Evolutionary conservation across 2,113 vertebrate species (phyloP).

Genomic region (Atractosteus spatula): DNA sequence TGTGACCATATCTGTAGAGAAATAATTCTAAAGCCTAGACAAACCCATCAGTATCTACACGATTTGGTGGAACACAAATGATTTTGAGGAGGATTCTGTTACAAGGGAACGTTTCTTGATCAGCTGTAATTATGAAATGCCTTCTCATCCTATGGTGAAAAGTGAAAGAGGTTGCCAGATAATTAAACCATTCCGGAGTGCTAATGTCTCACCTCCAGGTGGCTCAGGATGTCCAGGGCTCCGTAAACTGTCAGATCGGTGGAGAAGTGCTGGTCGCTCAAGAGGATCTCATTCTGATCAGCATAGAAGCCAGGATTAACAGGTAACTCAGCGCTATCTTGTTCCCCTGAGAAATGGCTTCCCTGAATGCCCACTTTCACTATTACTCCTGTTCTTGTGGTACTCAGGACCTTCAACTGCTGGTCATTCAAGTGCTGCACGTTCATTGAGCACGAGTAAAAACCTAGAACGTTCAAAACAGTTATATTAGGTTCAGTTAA

Average conservation of each 20-base stretch:
- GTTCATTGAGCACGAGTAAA: constrained; percentile 77
- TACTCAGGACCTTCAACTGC: constrained; percentile 73
- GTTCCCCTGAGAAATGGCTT: constrained; percentile 50
- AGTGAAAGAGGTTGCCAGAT: too few relatives aligned
- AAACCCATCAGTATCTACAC: too few relatives aligned
- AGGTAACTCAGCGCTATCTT: constrained; percentile 62
- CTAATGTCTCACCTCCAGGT: constrained; percentile 69
- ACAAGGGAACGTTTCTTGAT: too few relatives aligned
- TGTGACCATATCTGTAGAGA: too few relatives aligned
- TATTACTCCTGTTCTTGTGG: constrained; percentile 62
- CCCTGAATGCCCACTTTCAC: constrained; percentile 67
- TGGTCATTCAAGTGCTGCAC: constrained; percentile 72
- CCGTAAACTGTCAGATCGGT: constrained; percentile 81
- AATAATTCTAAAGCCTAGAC: too few relatives aligned
- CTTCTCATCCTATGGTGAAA: too few relatives aligned
- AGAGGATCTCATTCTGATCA: constrained; percentile 77
- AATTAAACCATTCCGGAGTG: too few relatives aligned
- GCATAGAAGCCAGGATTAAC: constrained; percentile 79
- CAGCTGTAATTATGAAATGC: too few relatives aligned
- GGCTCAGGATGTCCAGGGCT: constrained; percentile 64
- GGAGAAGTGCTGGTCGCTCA: constrained; percentile 73
- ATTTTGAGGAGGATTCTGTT: too few relatives aligned
- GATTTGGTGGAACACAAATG: too few relatives aligned
- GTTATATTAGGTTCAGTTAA: too few relatives aligned
- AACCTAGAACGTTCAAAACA: constrained; percentile 57